These are phyloP conservation scores for Pipistrellus pipistrellus DNA, from an alignment of 2,797 vertebrate genomes.

Conservation along the genomic window DNA sequence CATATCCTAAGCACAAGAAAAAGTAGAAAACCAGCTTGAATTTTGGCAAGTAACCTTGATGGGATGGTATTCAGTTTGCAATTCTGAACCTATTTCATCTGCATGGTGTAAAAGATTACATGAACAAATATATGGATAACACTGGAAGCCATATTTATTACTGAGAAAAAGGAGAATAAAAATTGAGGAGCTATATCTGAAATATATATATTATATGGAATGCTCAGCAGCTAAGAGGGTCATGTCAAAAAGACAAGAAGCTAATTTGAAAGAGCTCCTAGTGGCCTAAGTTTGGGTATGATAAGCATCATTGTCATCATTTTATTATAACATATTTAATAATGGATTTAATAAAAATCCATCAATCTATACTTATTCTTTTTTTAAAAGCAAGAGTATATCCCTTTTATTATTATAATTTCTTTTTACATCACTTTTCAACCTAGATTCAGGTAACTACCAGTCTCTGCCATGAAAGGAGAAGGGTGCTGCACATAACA, in stretches of 20 bases:
- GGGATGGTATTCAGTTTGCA: neutral
- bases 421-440: conserved; percentile 82
- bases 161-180: neutral
- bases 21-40: neutral
- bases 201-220: neutral
- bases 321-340: neutral
- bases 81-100: neutral
- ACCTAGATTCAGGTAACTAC: conserved; percentile 78
- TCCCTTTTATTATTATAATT: conserved; percentile 85
- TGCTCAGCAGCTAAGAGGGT: neutral
- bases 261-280: neutral
- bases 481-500: conserved; percentile 80
- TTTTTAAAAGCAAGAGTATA: conserved; percentile 84
- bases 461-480: conserved; percentile 78
- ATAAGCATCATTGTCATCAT: neutral
- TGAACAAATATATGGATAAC: neutral
- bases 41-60: neutral
- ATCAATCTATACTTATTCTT: neutral
- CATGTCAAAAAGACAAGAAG: neutral
- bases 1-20: neutral
- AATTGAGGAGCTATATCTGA: neutral
- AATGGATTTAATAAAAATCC: neutral
- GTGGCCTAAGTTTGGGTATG: neutral
- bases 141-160: neutral
- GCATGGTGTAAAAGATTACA: neutral